Percentiles rank a stretch among this genome's conserved stretches.
These are phyloP conservation scores for Pempheris klunzingeri DNA, from an alignment of 2,797 vertebrate species.

Conservation along the genomic window DNA sequence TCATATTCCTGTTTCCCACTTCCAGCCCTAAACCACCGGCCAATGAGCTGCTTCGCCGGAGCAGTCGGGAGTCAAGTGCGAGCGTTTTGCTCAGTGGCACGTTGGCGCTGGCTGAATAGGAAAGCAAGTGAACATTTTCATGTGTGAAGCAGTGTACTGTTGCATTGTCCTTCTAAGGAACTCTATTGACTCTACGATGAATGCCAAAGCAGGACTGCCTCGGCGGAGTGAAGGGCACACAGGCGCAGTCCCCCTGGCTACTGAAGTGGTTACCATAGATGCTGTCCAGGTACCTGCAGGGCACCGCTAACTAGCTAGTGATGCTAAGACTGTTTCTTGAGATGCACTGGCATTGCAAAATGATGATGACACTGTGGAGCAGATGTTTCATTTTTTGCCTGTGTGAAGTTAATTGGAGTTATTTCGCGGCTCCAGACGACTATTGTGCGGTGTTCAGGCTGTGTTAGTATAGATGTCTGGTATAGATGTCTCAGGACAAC, in stretches of 20 bases:
- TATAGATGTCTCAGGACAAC: constrained; percentile 62
- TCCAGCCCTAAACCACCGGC: background rate
- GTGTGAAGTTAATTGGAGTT: background rate
- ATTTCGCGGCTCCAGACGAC: constrained; percentile 2
- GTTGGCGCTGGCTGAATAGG: constrained; percentile 2
- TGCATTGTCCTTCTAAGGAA: constrained; percentile 1
- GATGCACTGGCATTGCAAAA: background rate
- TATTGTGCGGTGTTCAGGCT: background rate
- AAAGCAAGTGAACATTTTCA: constrained; percentile 5
- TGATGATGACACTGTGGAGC: background rate
- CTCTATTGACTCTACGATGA: constrained; percentile 25
- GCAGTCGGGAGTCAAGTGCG: constrained; percentile 11
- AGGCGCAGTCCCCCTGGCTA: constrained; percentile 18
- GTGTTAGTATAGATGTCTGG: constrained; percentile 48
- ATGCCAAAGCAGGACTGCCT: constrained; percentile 8
- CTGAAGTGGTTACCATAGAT: constrained; percentile 12
- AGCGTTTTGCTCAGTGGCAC: constrained; percentile 40
- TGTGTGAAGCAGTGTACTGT: constrained; percentile 8
- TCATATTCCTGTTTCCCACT: background rate
- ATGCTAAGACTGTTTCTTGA: background rate
- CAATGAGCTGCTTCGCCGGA: background rate
- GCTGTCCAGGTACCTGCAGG: constrained; percentile 17
- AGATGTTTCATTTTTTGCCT: background rate
- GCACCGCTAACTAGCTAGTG: background rate
- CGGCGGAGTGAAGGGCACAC: background rate